These are phyloP conservation scores for Turritopsis rubra DNA, from an alignment of 30 jellyfish, hydroid and myxozoan species.

Conservation along the genomic window DNA sequence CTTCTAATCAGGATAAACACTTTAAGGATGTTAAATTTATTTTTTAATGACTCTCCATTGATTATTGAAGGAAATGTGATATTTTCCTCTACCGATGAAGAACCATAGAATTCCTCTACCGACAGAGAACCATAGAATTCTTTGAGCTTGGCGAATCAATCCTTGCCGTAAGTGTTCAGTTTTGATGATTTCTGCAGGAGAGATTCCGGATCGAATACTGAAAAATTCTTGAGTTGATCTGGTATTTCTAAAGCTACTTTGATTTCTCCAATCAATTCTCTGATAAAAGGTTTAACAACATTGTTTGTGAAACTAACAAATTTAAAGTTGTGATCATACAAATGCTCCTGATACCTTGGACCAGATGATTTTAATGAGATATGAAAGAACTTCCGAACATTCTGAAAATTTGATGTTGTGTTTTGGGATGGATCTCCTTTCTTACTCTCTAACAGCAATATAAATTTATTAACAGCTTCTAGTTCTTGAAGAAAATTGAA, in stretches of 20 bases:
- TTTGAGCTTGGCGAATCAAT: neutral
- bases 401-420: neutral
- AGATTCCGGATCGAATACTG: neutral
- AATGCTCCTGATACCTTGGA: neutral
- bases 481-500: neutral
- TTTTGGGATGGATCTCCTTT: neutral
- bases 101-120: neutral
- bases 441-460: neutral
- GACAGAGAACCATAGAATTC: neutral
- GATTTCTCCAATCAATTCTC: neutral
- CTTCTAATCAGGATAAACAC: neutral
- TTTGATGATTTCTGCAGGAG: neutral
- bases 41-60: neutral
- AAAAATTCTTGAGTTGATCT: neutral
- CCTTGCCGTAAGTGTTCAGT: neutral
- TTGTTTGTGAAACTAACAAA: neutral
- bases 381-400: neutral
- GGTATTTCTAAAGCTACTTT: neutral
- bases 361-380: neutral
- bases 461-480: neutral
- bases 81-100: neutral
- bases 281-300: neutral
- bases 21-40: neutral
- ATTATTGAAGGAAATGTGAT: neutral
- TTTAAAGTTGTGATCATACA: neutral